Evolutionary conservation across 2,797 vertebrate genomes (phyloP).

Genomic region (Pachyuromys duprasi): DNA sequence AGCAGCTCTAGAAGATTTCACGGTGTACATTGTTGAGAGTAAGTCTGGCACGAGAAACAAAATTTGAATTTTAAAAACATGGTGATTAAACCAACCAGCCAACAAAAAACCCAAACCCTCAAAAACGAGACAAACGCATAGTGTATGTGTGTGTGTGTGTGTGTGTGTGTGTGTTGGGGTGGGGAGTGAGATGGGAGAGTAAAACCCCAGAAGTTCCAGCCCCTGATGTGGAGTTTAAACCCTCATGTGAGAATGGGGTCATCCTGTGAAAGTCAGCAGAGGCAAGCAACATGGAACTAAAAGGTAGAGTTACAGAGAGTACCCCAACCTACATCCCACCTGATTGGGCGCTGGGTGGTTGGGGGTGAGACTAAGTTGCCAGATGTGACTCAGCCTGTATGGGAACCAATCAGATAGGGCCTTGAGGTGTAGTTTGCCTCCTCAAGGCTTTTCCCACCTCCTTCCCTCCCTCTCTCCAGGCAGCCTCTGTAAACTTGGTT

Average conservation of each 20-base stretch:
- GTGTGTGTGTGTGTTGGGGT: too few relatives aligned
- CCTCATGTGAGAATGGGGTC: background rate
- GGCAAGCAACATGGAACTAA: background rate
- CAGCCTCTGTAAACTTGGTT: background rate
- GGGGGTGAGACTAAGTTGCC: background rate
- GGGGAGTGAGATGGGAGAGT: background rate
- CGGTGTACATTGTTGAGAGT: background rate
- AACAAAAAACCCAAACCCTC: background rate
- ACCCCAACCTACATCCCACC: background rate
- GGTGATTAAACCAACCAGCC: background rate
- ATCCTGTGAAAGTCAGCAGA: background rate
- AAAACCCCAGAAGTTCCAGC: background rate
- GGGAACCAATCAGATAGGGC: background rate
- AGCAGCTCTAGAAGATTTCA: background rate
- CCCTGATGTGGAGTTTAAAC: background rate
- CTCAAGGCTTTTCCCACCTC: accelerated
- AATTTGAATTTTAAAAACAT: background rate
- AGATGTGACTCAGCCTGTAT: too few relatives aligned
- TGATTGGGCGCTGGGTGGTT: background rate
- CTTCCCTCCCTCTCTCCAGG: too few relatives aligned
- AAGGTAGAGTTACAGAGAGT: accelerated
- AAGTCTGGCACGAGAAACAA: background rate
- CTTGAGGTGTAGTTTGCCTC: background rate
- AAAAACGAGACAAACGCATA: background rate
- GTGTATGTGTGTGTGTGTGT: too few relatives aligned